Evolutionary conservation across 2,113 vertebrate genomes (phyloP), one percentile per base, ranked within the genome.

Genomic region (Lepidothrix coronata): DNA sequence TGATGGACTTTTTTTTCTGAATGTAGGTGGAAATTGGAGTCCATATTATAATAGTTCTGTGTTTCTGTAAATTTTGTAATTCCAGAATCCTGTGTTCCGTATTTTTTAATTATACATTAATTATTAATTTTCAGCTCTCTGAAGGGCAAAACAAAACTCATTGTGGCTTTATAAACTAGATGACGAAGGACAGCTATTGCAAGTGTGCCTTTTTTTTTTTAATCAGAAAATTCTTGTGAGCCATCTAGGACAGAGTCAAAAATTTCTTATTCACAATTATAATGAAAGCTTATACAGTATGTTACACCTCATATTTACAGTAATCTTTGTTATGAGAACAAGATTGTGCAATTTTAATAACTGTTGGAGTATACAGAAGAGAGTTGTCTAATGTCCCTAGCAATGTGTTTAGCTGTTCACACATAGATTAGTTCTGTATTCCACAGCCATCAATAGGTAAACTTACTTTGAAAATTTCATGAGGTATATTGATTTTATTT

Each of bases 401-500:
- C n/a, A 73, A 23, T 46, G 23, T 7, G 8, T 76, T 91, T 62
- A 90, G 28, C 15, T 88, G 57, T 84, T 86, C 39, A 30, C 52
- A 49, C 1, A 3, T 48, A 71, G 44, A 89, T 72, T 61, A 84
- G 6, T 48, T 93, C 4, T 3, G 43, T 58, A 86, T 89, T 95
- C 76, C 35, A 52, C 33, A 75, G 24, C 14, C 35, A 77, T 84
- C 52, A 89, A 77, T 58, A 81, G 27, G 63, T 92, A 84, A 65
- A 67, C 19, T 65, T 71, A 43, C 23, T 81, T 95, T 87, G 76
- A 80, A 95, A 94, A 87, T 92, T 93, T 54, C 48, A 87, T 87
- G 80, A 95, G 30, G 5, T 65, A 95, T 95, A 95, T 95, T 91
- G 94, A 96, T 88, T 96, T 89, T 49, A 39, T 88, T 92, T 70